Evolutionary conservation across 2,888 invertebrate genomes (phyloP), one percentile per base, ranked within the genome.

Genomic region (Tetramorium bicarinatum): DNA sequence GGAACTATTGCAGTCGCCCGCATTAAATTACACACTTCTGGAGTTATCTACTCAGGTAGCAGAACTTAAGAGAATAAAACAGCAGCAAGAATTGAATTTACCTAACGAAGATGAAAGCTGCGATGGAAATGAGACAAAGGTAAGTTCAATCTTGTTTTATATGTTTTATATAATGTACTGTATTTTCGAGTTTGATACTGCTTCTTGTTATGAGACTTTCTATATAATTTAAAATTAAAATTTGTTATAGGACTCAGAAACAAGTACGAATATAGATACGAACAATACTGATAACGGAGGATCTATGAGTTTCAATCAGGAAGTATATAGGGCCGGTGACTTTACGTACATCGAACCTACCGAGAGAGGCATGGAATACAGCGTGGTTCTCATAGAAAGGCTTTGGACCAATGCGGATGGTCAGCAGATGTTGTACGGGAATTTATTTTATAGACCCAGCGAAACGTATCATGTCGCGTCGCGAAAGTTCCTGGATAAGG

Each of bases 401-500:
- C 96, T 99, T 18, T 99, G 98, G 97, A 98, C 97, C 18, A 98
- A 98, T 92, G 96, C 96, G 25, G 97, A 97, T 66, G 97, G 97
- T 11, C 97, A 97, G 87, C 97, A 98, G 91, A 98, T 98, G 97
- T 96, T 99, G 91, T 98, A 98, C 92, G 99, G 98, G n/a, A 98
- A 97, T 93, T 97, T 98, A 92, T 99, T 98, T 94, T 97, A 96
- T 91, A 96, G 99, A 79, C 99, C 99, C 0, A 97, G 98, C 92
- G 99, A 99, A 95, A 99, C 99, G 0, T 99, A 97, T 95, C 99
- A 99, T 95, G 96, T 99, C 9, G 97, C 98, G 15, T 98, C 99
- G 0, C 96, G 99, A 91, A 99, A 99, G 95, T 99, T 99, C 95
- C 96, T 99, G 0, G 98, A 99, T 91, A 98, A 98, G 95, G 99